Evolutionary conservation across 2,888 invertebrate species (phyloP).

Genomic region (Heliconius hortense): DNA sequence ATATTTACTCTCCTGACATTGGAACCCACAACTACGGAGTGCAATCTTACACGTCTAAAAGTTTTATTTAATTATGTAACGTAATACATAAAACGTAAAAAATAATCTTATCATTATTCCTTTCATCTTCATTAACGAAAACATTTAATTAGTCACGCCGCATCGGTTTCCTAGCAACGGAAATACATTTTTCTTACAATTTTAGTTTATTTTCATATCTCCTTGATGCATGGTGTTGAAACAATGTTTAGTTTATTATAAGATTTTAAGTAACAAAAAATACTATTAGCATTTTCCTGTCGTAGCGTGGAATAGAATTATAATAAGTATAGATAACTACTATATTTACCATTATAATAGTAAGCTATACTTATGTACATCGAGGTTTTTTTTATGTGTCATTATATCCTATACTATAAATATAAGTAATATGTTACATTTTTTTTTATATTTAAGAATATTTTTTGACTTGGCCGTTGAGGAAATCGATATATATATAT

Average conservation of each 20-base stretch:
- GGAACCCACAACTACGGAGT: no score
- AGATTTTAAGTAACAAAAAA: conserved; percentile 2
- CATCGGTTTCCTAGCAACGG: conserved; percentile 20
- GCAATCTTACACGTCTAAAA: not conserved
- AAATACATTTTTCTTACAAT: conserved; percentile 25
- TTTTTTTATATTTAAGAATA: no score
- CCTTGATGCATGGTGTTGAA: conserved; percentile 17
- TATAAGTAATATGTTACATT: no score
- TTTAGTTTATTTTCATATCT: conserved; percentile 24
- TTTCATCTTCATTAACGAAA: conserved; percentile 17
- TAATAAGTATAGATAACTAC: not conserved
- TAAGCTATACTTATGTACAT: no score
- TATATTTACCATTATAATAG: not conserved
- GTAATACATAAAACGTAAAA: not conserved
- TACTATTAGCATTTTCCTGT: not conserved
- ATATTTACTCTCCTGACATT: not conserved
- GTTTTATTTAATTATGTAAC: not conserved
- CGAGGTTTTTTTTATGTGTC: no score
- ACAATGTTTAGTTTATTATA: conserved; percentile 9
- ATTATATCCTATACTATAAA: no score
- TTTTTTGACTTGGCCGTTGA: no score
- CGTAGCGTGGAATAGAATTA: not conserved
- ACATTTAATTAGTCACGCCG: conserved; percentile 26
- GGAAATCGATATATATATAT: no score
- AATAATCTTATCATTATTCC: not conserved